A percentile compares a stretch with the other conserved stretches of the same genome.
Evolutionary conservation across 2,888 invertebrate genomes (phyloP).

Genomic region (Koerneria pararmatus): DNA sequence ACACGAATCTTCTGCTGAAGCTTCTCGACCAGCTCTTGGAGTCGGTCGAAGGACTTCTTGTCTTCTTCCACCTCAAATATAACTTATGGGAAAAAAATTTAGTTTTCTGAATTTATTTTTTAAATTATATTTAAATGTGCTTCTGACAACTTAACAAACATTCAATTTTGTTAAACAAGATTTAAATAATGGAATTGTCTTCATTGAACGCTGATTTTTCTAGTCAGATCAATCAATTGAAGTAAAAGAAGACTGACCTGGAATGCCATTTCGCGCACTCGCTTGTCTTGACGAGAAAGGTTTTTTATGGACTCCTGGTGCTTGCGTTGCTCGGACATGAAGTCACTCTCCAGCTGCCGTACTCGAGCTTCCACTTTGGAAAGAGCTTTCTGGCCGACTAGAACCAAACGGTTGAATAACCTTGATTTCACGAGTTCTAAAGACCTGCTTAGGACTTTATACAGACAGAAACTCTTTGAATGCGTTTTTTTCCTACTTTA

Average conservation of each 20-base stretch:
- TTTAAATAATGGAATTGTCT: neutral
- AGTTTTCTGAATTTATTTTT: neutral
- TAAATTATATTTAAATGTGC: slow-evolving; percentile 15
- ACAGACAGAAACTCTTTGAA: neutral
- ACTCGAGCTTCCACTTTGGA: slow-evolving; percentile 85
- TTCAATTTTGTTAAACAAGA: neutral
- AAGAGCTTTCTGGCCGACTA: slow-evolving; percentile 94
- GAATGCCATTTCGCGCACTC: slow-evolving; percentile 63
- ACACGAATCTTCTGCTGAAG: slow-evolving; percentile 63
- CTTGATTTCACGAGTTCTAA: neutral
- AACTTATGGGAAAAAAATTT: slow-evolving; percentile 34
- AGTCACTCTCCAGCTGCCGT: slow-evolving; percentile 83
- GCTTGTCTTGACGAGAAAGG: slow-evolving; percentile 64
- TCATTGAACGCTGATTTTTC: neutral
- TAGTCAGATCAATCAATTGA: neutral
- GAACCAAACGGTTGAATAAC: no score
- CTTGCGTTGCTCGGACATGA: slow-evolving; percentile 95
- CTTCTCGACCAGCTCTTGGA: slow-evolving; percentile 64
- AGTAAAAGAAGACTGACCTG: slow-evolving; percentile 38
- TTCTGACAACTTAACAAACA: neutral
- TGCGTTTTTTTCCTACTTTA: no score
- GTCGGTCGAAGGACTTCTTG: slow-evolving; percentile 63
- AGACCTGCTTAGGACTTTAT: neutral
- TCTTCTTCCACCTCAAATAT: slow-evolving; percentile 62
- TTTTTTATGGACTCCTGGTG: slow-evolving; percentile 69